Percentiles rank a stretch among this genome's conserved stretches.
Evolutionary conservation across 2,797 vertebrate genomes (phyloP).

Genomic region (Karalla daura): DNA sequence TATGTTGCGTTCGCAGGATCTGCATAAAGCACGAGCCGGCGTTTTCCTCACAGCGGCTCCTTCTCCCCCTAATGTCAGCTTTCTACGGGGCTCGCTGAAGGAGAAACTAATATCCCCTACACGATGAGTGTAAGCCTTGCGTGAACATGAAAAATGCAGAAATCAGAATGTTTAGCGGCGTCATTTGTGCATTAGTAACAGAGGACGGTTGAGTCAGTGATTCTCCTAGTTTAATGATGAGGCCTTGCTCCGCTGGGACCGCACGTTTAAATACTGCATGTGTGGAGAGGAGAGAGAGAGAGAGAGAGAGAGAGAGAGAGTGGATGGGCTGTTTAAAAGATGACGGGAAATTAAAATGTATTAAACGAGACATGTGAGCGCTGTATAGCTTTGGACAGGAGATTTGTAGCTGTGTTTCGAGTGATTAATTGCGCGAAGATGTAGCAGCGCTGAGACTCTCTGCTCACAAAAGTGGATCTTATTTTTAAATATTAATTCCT

Average conservation of each 20-base stretch:
- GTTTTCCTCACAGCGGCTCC: slow-evolving; percentile 47
- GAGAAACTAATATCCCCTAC: slow-evolving; percentile 63
- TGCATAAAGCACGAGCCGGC: slow-evolving; percentile 6
- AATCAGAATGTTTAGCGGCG: slow-evolving; percentile 53
- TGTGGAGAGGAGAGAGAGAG: slow-evolving; percentile 10
- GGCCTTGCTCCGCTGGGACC: slow-evolving; percentile 36
- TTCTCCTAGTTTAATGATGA: slow-evolving; percentile 52
- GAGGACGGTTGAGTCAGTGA: slow-evolving; percentile 38
- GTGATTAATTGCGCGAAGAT: slow-evolving; percentile 51
- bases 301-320: slow-evolving; percentile 5
- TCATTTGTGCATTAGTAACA: slow-evolving; percentile 43
- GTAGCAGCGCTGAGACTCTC: slow-evolving; percentile 16
- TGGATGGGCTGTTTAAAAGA: slow-evolving; percentile 39
- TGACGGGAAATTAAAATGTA: slow-evolving; percentile 49
- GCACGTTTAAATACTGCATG: slow-evolving; percentile 48
- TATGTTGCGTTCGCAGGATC: slow-evolving; percentile 18
- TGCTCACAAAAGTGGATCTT: slow-evolving; percentile 23
- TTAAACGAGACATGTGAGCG: slow-evolving; percentile 40
- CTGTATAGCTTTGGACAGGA: slow-evolving; percentile 21
- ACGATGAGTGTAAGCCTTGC: slow-evolving; percentile 57
- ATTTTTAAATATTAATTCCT: slow-evolving; percentile 32
- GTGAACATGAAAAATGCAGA: slow-evolving; percentile 52
- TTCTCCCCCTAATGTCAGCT: slow-evolving; percentile 54
- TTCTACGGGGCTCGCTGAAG: slow-evolving; percentile 58
- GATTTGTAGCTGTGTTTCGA: slow-evolving; percentile 36